A percentile compares a stretch with the other conserved stretches of the same genome.
These are phyloP conservation scores for Exephanes ischioxanthus DNA, from an alignment of 2,888 invertebrate genomes.

Conservation along the genomic window DNA sequence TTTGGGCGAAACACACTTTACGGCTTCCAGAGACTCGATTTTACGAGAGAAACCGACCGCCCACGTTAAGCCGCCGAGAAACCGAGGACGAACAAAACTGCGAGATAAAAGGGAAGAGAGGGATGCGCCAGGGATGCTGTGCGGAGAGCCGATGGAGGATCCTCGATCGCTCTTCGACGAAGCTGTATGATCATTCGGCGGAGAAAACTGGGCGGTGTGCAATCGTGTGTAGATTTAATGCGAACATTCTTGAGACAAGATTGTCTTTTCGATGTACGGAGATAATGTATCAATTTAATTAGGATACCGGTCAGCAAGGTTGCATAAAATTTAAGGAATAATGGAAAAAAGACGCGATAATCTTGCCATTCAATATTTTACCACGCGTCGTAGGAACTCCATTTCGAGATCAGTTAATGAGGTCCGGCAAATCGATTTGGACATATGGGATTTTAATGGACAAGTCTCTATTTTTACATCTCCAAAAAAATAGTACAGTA, in stretches of 20 bases:
- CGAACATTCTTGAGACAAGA: not conserved
- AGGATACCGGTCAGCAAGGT: not conserved
- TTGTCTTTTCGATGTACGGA: not conserved
- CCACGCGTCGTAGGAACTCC: too few relatives aligned
- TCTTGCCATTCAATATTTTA: too few relatives aligned
- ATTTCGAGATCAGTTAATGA: too few relatives aligned
- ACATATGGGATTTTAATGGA: too few relatives aligned
- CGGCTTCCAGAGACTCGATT: slow-evolving; percentile 61
- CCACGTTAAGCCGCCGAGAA: slow-evolving; percentile 43
- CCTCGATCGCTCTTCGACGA: slow-evolving; percentile 16
- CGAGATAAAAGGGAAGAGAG: slow-evolving; percentile 35
- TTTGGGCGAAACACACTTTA: slow-evolving; percentile 43
- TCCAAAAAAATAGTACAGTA: too few relatives aligned
- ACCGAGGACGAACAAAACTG: slow-evolving; percentile 43
- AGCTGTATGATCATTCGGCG: slow-evolving; percentile 11
- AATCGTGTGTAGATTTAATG: not conserved
- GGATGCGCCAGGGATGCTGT: not conserved
- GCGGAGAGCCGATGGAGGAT: slow-evolving; percentile 17
- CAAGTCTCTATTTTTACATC: too few relatives aligned
- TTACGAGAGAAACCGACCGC: slow-evolving; percentile 63
- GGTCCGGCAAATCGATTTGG: too few relatives aligned
- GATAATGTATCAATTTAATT: not conserved
- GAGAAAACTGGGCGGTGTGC: not conserved
- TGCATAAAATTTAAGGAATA: too few relatives aligned
- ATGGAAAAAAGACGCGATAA: too few relatives aligned